Evolutionary conservation across 2,888 invertebrate species (phyloP).

Genomic region (Barypeithes pellucidus): DNA sequence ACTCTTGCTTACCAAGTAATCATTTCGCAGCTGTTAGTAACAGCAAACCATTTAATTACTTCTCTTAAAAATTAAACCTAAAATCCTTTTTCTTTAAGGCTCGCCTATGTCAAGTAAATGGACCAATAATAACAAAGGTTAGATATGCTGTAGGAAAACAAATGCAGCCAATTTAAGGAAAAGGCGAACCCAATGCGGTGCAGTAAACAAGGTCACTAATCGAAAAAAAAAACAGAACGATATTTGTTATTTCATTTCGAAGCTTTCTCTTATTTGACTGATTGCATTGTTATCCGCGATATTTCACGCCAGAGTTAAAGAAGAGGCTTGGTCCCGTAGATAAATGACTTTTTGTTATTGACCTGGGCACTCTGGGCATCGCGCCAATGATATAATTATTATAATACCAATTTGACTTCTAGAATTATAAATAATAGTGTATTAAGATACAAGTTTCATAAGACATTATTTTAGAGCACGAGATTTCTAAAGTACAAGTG

Average conservation of each 20-base stretch:
- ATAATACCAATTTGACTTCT: no score
- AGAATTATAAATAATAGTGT: no score
- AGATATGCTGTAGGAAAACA: background rate
- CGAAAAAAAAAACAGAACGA: slow-evolving; percentile 27
- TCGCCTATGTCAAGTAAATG: no score
- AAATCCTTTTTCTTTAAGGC: no score
- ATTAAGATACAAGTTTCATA: no score
- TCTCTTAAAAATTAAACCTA: no score
- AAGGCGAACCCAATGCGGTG: slow-evolving; percentile 2
- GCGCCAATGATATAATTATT: background rate
- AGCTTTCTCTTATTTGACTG: slow-evolving; percentile 42
- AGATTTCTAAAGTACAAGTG: no score
- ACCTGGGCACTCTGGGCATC: background rate
- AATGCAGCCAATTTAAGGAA: slow-evolving; percentile 16
- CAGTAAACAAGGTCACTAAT: slow-evolving; percentile 38
- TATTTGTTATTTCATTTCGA: slow-evolving; percentile 31
- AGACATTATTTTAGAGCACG: no score
- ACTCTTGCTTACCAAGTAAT: no score
- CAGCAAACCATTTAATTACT: no score
- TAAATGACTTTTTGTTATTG: slow-evolving; percentile 21
- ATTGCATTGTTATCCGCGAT: slow-evolving; percentile 37
- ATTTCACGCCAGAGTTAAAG: slow-evolving; percentile 34
- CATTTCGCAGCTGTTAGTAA: no score
- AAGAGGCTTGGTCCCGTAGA: slow-evolving; percentile 31
- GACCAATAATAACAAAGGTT: background rate